Evolutionary conservation across 2,888 invertebrate species (phyloP), one percentile per base, ranked within the genome.

Genomic region (Epiblema foenella): DNA sequence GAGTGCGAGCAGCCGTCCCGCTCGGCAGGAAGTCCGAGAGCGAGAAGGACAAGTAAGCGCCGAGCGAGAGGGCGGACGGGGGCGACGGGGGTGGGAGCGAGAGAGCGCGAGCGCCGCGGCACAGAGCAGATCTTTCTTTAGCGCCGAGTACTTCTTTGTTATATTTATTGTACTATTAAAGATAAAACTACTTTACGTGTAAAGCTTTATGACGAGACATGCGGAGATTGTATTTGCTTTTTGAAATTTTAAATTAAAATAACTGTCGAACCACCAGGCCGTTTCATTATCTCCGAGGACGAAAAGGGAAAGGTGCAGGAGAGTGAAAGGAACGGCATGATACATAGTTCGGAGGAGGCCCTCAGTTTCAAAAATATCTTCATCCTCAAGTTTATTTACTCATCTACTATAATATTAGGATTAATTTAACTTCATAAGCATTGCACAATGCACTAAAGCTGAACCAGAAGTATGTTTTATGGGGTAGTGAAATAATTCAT

Each of bases 1-100:
- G 98, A 90, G 96, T 98, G 83, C 97, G 97, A 90, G 97, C 97
- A 82, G 97, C 97, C 80, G 96, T 98, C 90, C 98, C 98, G 76
- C 95, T 98, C 89, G 97, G 97, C 89, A 96, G 97, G 94, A 97
- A 97, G 94, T 87, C 95, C 78, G 97, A 98, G 87, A 95, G 96
- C 84, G 96, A 96, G 87, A 97, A 97, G 94, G 97, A 97, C 93
- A 96, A 97, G 94, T 97, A 96, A 88, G 79, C 68, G 74, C 63
- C 74, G 70, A 89, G 54, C 82, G 84, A 69, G 64, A 89, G 52
- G 57, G 72, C 8, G 51, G 56, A 52, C 33, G 64, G 51, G 52
- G 46, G 57, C 49, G 17, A 33, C 12, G 46, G 20, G 66, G 68
- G 86, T 60, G 84, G 83, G 70, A 83, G 85, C 69, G 84, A 87